These are phyloP conservation scores for Ciconia boyciana DNA, from an alignment of 2,113 vertebrate species.

Conservation along the genomic window DNA sequence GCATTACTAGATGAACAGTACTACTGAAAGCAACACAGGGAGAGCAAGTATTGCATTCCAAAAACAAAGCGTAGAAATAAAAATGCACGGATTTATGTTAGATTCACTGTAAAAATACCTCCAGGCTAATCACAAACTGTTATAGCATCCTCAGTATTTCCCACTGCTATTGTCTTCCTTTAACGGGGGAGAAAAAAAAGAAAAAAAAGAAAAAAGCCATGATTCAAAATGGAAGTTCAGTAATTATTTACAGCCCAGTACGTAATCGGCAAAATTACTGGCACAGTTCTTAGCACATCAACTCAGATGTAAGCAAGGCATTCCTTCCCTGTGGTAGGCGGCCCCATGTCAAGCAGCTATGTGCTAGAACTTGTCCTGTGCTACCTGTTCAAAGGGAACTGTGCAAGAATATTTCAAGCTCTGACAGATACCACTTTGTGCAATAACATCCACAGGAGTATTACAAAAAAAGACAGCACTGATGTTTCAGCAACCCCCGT, in stretches of 20 bases:
- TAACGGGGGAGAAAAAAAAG: not conserved
- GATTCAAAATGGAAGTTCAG: slow-evolving; percentile 22
- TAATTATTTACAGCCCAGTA: not conserved
- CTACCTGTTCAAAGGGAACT: slow-evolving; percentile 59
- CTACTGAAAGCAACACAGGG: not conserved
- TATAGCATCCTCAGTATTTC: not conserved
- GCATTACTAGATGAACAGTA: not conserved
- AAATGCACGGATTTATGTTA: not conserved
- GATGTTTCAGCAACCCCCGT: slow-evolving; percentile 43
- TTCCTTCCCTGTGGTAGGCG: not conserved
- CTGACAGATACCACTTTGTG: slow-evolving; percentile 43
- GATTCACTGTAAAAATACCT: not conserved
- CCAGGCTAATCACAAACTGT: not conserved
- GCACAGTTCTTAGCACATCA: slow-evolving; percentile 7
- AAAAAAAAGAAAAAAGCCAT: not conserved
- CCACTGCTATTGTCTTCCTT: not conserved
- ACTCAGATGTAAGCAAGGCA: not conserved
- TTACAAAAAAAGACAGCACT: slow-evolving; percentile 33
- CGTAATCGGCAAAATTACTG: not conserved
- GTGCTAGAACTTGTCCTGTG: slow-evolving; percentile 50
- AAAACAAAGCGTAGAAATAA: not conserved
- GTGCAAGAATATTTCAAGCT: slow-evolving; percentile 47
- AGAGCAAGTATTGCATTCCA: not conserved
- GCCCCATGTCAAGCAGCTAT: slow-evolving; percentile 15
- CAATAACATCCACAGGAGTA: slow-evolving; percentile 52